Conservation (phyloP, 2,888 invertebrate genomes). For the Platerodrilus igneus region DNA sequence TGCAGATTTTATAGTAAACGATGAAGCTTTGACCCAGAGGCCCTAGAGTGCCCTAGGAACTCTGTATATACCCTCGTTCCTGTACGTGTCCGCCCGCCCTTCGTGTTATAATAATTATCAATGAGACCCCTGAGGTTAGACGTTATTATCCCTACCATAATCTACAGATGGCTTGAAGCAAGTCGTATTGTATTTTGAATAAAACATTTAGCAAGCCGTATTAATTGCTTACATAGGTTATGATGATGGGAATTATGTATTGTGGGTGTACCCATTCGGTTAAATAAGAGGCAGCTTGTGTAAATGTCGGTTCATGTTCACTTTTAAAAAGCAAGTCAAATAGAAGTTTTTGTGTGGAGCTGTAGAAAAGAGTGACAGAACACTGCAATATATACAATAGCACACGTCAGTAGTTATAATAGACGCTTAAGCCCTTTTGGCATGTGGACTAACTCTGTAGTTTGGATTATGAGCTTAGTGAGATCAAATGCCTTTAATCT, state of each 20-base stretch:
- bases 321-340: too few relatives aligned
- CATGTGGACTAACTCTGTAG: conserved; percentile 33
- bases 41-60: conserved; percentile 43
- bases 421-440: conserved; percentile 36
- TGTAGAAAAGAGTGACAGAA: conserved; percentile 14
- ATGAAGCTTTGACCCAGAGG: conserved; percentile 40
- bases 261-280: too few relatives aligned
- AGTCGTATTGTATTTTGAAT: conserved; percentile 28
- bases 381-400: conserved; percentile 14
- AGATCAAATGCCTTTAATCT: conserved; percentile 31
- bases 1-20: conserved; percentile 27
- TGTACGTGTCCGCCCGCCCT: conserved; percentile 34
- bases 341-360: too few relatives aligned
- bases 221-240: too few relatives aligned
- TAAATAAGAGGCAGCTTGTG: too few relatives aligned
- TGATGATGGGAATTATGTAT: too few relatives aligned
- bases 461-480: conserved; percentile 30
- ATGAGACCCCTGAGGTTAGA: conserved; percentile 45
- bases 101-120: conserved; percentile 49
- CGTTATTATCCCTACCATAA: conserved; percentile 39
- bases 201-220: conserved; percentile 26
- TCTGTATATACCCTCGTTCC: conserved; percentile 37
- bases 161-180: conserved; percentile 30
- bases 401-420: conserved; percentile 31
- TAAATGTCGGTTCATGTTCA: too few relatives aligned